These are phyloP conservation scores for Arothron firmamentum DNA, from an alignment of 2,113 vertebrate genomes.

Conservation along the genomic window DNA sequence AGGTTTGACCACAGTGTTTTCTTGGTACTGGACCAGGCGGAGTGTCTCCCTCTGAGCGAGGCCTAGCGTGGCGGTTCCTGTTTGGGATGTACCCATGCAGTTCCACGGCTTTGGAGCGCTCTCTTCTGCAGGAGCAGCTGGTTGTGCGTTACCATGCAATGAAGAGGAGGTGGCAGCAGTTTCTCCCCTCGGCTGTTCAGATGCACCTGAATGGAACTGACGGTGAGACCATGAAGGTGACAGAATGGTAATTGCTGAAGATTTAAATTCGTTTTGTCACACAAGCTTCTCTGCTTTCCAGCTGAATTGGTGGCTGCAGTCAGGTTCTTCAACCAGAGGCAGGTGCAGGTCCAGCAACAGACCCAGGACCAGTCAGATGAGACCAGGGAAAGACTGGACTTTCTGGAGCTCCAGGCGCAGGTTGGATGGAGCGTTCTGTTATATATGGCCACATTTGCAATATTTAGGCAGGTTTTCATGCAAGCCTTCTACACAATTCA, in stretches of 20 bases:
- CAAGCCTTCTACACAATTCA: too few relatives aligned
- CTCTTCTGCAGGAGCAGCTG: slow-evolving; percentile 72
- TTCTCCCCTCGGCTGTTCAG: slow-evolving; percentile 62
- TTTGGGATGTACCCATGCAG: slow-evolving; percentile 79
- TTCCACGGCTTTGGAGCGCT: slow-evolving; percentile 74
- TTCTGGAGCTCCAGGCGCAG: slow-evolving; percentile 78
- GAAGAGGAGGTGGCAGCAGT: slow-evolving; percentile 76
- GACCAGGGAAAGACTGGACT: slow-evolving; percentile 61
- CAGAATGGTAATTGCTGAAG: background rate
- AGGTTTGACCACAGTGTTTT: background rate
- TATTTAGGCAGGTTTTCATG: too few relatives aligned
- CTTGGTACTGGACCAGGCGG: slow-evolving; percentile 58
- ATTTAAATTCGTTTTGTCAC: background rate
- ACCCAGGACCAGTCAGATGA: slow-evolving; percentile 52
- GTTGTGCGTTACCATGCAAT: slow-evolving; percentile 70
- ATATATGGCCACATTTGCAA: too few relatives aligned
- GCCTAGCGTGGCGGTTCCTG: slow-evolving; percentile 75
- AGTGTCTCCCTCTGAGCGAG: slow-evolving; percentile 64
- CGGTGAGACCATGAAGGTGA: slow-evolving; percentile 51
- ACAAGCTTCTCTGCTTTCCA: slow-evolving; percentile 14
- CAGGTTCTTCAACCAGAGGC: slow-evolving; percentile 68
- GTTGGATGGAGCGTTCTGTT: slow-evolving; percentile 38
- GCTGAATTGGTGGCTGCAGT: slow-evolving; percentile 74
- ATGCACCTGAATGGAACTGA: slow-evolving; percentile 75
- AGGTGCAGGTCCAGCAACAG: slow-evolving; percentile 45